These are phyloP conservation scores for Etheostoma cragini DNA, from an alignment of 2,113 vertebrate species.

Conservation along the genomic window DNA sequence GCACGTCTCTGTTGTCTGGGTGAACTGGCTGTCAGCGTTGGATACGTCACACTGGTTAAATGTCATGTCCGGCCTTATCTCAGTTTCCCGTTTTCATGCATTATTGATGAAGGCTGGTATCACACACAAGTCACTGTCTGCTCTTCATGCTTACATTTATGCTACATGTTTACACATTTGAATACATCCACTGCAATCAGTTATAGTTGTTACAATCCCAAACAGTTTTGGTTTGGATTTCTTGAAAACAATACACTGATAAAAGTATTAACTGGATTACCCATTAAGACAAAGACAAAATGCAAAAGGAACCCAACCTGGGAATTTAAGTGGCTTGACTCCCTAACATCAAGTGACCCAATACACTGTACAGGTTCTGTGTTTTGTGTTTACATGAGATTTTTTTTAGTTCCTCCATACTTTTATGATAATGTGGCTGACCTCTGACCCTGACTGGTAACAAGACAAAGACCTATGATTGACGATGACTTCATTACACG, in stretches of 20 bases:
- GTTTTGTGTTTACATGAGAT: not conserved
- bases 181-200: slow-evolving; percentile 21
- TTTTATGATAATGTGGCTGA: slow-evolving; percentile 4
- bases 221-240: not conserved
- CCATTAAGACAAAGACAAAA: slow-evolving; percentile 16
- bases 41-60: slow-evolving; percentile 73
- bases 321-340: slow-evolving; percentile 10
- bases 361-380: not conserved
- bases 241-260: not conserved
- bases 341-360: slow-evolving; percentile 26
- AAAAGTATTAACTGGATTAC: not conserved
- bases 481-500: not conserved
- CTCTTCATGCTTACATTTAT: slow-evolving; percentile 37
- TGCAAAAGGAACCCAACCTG: slow-evolving; percentile 15
- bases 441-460: slow-evolving; percentile 26
- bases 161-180: not conserved
- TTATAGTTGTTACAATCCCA: not conserved
- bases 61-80: slow-evolving; percentile 81
- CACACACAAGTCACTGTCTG: slow-evolving; percentile 56
- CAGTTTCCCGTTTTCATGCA: slow-evolving; percentile 77
- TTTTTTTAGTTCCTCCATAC: slow-evolving; percentile 14
- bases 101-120: slow-evolving; percentile 79
- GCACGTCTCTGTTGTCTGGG: slow-evolving; percentile 30
- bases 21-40: slow-evolving; percentile 50
- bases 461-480: not conserved